phyloP scores from a whole-genome alignment of 2,113 vertebrate species.

The human (Homo sapiens) region DNA sequence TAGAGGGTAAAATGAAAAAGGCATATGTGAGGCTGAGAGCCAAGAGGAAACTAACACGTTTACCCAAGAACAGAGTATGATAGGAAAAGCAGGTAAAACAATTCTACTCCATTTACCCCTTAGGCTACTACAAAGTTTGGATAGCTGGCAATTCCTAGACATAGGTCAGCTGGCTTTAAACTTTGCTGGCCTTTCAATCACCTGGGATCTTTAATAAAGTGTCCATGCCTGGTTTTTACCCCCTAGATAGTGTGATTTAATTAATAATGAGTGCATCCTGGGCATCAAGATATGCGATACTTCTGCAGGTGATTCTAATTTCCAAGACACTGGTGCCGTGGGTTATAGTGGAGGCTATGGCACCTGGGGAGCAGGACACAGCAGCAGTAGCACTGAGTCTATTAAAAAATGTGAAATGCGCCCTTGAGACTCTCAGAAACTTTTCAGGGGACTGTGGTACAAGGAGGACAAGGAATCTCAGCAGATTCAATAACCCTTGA shows the following conservation, averaged over 20 bases:
- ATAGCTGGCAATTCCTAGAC: neutral
- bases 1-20: neutral
- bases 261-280: neutral
- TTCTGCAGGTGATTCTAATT: neutral
- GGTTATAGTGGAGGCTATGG: too few relatives aligned
- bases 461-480: neutral
- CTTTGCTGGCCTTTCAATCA: neutral
- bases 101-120: neutral
- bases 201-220: neutral
- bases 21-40: neutral
- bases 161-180: neutral
- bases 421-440: neutral
- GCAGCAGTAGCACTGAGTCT: neutral
- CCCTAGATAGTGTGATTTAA: neutral
- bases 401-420: neutral
- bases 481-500: neutral
- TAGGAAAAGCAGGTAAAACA: neutral
- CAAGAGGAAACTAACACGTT: neutral
- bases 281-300: neutral
- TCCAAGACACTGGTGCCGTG: neutral
- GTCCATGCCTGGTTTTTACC: neutral
- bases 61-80: neutral
- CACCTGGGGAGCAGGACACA: neutral
- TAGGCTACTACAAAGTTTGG: fast-evolving
- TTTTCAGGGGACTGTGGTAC: neutral